These are phyloP conservation scores for Phrynosoma platyrhinos DNA, from an alignment of 2,113 vertebrate genomes.

Conservation along the genomic window DNA sequence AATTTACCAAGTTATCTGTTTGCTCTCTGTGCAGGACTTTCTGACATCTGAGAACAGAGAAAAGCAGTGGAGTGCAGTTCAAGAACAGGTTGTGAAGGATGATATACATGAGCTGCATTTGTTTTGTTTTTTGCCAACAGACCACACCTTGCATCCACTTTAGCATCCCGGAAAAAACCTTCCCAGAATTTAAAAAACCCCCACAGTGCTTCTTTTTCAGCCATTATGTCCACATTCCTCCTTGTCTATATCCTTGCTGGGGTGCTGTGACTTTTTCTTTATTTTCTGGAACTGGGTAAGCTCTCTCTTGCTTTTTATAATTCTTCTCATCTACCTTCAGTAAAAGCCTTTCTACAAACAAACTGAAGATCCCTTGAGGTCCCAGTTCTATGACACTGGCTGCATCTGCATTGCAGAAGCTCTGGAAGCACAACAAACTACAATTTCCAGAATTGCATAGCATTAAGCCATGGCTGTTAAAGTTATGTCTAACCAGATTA, in stretches of 20 bases:
- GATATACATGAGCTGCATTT: background rate
- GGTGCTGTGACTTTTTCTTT: constrained; percentile 31
- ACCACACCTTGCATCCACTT: background rate
- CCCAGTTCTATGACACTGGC: background rate
- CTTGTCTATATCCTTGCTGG: background rate
- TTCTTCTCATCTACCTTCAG: constrained; percentile 69
- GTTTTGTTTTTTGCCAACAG: background rate
- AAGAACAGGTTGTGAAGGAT: no score
- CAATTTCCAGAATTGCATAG: no score
- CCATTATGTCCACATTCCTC: background rate
- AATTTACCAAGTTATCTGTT: no score
- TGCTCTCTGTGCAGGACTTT: no score
- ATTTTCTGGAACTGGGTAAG: constrained; percentile 21
- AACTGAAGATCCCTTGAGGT: accelerated
- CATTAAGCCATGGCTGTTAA: no score
- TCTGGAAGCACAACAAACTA: no score
- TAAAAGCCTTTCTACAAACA: constrained; percentile 62
- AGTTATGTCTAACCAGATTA: no score
- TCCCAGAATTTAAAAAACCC: no score
- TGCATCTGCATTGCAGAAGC: no score
- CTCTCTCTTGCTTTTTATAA: constrained; percentile 55
- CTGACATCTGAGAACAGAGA: no score
- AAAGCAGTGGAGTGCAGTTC: no score
- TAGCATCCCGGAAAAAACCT: background rate
- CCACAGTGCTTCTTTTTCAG: accelerated